phyloP scores from a whole-genome alignment of 2,113 vertebrate genomes.

The Picathartes gymnocephalus region DNA sequence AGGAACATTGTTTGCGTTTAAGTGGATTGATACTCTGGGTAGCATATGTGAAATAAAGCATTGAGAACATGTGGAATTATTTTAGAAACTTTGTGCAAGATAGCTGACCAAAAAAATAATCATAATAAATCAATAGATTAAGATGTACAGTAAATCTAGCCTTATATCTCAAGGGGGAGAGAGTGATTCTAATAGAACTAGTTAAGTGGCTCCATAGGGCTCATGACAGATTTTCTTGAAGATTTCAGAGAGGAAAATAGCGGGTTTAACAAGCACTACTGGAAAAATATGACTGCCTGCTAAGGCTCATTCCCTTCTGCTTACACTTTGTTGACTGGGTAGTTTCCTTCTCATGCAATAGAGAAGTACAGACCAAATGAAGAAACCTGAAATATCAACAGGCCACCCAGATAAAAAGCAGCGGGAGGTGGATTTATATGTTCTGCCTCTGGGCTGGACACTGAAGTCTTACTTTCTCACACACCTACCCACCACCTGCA shows the following conservation, averaged over 20 bases:
- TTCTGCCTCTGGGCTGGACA: neutral
- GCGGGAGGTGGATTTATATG: neutral
- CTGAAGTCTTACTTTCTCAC: neutral
- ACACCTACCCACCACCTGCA: neutral
- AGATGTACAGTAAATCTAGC: neutral
- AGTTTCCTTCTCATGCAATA: neutral
- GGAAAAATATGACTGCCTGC: neutral
- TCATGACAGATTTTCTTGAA: neutral
- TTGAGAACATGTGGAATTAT: neutral
- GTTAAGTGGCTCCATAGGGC: neutral
- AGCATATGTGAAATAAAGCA: neutral
- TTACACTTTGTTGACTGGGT: neutral
- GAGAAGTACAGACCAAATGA: neutral
- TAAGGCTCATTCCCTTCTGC: neutral
- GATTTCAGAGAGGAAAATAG: neutral
- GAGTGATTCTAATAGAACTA: neutral
- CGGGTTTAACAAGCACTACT: neutral
- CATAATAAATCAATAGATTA: neutral
- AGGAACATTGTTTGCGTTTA: neutral
- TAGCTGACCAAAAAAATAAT: neutral
- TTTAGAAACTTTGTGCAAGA: constrained; percentile 8
- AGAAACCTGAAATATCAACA: neutral
- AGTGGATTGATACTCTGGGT: neutral
- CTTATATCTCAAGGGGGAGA: neutral
- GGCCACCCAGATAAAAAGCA: neutral